Conservation (phyloP, 2,888 invertebrate genomes). For the Acrocyrtus sp. region DNA sequence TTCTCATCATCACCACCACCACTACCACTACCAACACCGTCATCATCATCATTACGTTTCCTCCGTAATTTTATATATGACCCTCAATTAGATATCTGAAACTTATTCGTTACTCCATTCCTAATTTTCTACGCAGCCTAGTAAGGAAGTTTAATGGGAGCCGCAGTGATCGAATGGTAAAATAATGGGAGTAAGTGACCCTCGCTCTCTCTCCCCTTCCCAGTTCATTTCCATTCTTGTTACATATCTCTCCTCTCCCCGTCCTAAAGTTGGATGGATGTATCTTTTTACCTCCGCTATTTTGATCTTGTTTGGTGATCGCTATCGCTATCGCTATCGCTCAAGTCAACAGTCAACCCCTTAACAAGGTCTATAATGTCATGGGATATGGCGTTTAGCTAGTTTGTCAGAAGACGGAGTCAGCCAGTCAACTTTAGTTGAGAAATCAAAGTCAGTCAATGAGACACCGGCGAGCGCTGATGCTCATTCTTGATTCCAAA, state of each 20-base stretch:
- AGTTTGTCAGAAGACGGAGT: neutral
- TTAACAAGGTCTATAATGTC: too few relatives aligned
- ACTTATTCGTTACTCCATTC: conserved; percentile 41
- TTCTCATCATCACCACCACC: conserved; percentile 21
- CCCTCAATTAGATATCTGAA: conserved; percentile 42
- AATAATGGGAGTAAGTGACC: too few relatives aligned
- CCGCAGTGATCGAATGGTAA: conserved; percentile 31
- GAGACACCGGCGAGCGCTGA: conserved; percentile 9
- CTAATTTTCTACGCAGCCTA: neutral
- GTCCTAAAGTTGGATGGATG: too few relatives aligned
- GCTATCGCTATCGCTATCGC: neutral
- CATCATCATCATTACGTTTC: conserved; percentile 36
- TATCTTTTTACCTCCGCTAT: conserved; percentile 4
- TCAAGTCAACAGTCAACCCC: too few relatives aligned
- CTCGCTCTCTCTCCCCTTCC: too few relatives aligned
- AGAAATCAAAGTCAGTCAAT: conserved; percentile 37
- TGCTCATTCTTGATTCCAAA: neutral
- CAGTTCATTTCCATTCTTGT: neutral
- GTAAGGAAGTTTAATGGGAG: conserved; percentile 13
- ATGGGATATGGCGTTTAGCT: neutral
- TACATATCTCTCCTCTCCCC: too few relatives aligned
- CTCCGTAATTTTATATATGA: too few relatives aligned
- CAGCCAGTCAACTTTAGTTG: conserved; percentile 12
- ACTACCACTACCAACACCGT: conserved; percentile 19
- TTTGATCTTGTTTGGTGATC: conserved; percentile 21